These are phyloP conservation scores for Diplolepis rosae DNA, from an alignment of 2,888 invertebrate species.

Conservation along the genomic window DNA sequence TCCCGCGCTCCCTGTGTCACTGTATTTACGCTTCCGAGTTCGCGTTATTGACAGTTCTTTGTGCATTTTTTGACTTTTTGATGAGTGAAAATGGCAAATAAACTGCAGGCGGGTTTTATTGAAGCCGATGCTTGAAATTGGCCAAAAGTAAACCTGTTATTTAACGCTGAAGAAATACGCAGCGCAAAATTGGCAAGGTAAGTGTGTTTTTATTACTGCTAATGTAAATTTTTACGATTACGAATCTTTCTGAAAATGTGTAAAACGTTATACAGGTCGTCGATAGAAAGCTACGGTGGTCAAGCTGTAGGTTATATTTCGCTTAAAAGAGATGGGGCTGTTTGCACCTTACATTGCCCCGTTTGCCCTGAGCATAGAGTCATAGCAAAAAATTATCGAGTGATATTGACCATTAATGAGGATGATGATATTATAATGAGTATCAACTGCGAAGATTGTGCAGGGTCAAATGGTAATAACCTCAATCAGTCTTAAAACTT, in stretches of 20 bases:
- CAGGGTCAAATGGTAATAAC: not conserved
- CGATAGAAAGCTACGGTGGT: not conserved
- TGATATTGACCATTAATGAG: not conserved
- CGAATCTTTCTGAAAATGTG: too few species aligned
- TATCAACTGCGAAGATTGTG: not conserved
- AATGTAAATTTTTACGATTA: too few species aligned
- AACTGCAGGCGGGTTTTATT: conserved; percentile 30
- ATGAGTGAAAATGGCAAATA: conserved; percentile 1
- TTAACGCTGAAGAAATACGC: conserved; percentile 40
- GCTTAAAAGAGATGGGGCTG: not conserved
- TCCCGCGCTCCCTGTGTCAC: too few species aligned
- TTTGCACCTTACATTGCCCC: not conserved
- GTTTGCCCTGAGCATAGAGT: not conserved
- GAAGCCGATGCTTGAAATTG: conserved; percentile 41
- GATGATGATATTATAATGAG: not conserved
- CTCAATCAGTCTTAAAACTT: too few species aligned
- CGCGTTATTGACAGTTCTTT: too few species aligned
- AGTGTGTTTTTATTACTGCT: too few species aligned
- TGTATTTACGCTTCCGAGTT: too few species aligned
- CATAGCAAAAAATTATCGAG: not conserved
- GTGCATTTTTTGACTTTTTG: too few species aligned
- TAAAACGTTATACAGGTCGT: too few species aligned
- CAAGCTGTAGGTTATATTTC: conserved; percentile 3
- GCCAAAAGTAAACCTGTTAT: conserved; percentile 31
- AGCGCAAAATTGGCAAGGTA: conserved; percentile 28